phyloP scores from a whole-genome alignment of 2,888 invertebrate species.

The Octonoba sinensis region DNA sequence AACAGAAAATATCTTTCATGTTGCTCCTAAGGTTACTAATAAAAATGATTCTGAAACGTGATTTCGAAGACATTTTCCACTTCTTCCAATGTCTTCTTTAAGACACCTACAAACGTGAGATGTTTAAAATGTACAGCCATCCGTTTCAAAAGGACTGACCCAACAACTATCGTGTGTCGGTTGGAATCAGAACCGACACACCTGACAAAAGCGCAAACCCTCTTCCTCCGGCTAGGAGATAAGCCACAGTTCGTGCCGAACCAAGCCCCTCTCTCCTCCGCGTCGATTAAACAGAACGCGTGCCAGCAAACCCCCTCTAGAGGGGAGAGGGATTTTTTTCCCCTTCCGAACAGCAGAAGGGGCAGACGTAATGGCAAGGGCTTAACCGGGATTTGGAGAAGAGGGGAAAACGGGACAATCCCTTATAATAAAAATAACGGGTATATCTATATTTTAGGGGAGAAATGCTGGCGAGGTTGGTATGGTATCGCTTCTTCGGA shows the following conservation, averaged over 20 bases:
- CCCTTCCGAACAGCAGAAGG: conserved; percentile 7
- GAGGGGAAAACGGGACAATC: conserved; percentile 44
- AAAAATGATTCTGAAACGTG: too few species aligned
- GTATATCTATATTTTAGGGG: conserved; percentile 59
- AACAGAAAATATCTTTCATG: too few species aligned
- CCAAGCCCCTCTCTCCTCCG: conserved; percentile 22
- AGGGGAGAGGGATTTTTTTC: conserved; percentile 19
- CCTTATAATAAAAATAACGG: conserved; percentile 63
- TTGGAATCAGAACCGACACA: conserved; percentile 53
- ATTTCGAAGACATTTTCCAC: too few species aligned
- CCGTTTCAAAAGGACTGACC: too few species aligned
- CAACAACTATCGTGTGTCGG: conserved; percentile 25
- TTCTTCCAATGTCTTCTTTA: too few species aligned
- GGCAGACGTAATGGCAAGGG: conserved; percentile 60
- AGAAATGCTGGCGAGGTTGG: conserved; percentile 26
- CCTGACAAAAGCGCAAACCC: conserved; percentile 39
- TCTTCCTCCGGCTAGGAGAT: not conserved
- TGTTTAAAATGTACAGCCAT: too few species aligned
- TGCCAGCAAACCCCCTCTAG: conserved; percentile 32
- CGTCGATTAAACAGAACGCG: conserved; percentile 57
- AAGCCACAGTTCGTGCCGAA: conserved; percentile 19
- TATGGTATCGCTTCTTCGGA: not conserved
- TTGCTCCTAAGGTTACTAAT: too few species aligned
- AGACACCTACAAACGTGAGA: too few species aligned
- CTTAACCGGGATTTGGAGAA: conserved; percentile 57